Evolutionary conservation across 1,140 invertebrate genomes (phyloP), one percentile per base, ranked within the genome.

Genomic region (Triops longicaudatus): DNA sequence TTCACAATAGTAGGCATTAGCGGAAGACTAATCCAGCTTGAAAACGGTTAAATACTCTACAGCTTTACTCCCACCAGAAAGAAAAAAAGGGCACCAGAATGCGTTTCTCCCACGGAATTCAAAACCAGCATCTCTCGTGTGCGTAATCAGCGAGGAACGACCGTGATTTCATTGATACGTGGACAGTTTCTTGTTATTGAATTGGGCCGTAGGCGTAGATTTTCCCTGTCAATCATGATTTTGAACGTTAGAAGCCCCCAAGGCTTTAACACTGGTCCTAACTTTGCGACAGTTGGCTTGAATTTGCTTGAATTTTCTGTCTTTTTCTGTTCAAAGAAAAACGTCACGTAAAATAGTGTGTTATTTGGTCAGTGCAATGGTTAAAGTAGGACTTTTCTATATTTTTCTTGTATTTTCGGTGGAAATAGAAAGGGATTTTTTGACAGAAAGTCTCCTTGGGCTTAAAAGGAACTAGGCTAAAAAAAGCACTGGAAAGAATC

Each of bases 91-190:
- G 6, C 43, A 9, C n/a, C 50, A 63, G 17, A 22, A n/a, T n/a
- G n/a, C n/a, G n/a, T n/a, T 63, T 17, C 22, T 63, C 50, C n/a
- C 17, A 17, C 50, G 17, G 17, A 63, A 63, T 4, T 37, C 9
- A 22, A 17, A 63, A 22, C 50, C 50, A 63, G 50, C 14, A 17
- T n/a, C 50, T 22, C 50, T 17, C 31, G 17, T 63, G 14, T 63
- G 50, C 50, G 50, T 63, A 63, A 63, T 63, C 50, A 63, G 50
- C 50, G 50, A 22, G 3, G 22, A 63, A 63, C 50, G 50, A 63
- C 50, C 50, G 50, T 63, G 50, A 63, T 63, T 63, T 63, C 50
- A 63, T 63, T 63, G 50, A 63, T 63, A 63, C 50, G 50, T 63
- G 50, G 50, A 63, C 50, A 63, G 50, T 63, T 37, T 37, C 31